Conservation (phyloP, 2,113 vertebrate species). For the Neoarius graeffei region DNA sequence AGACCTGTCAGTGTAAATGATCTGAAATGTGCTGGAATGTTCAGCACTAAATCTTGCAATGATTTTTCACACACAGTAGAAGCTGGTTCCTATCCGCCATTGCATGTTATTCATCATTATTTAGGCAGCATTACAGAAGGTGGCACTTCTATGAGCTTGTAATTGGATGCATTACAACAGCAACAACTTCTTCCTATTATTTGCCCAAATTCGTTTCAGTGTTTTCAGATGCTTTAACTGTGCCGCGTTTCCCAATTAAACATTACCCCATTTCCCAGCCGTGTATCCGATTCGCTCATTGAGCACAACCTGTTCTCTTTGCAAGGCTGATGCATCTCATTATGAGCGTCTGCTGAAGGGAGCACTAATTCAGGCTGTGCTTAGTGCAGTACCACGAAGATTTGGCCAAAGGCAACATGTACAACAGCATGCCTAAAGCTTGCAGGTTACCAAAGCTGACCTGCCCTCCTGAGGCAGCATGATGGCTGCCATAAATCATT, state of each 20-base stretch:
- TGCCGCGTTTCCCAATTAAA: conserved; percentile 34
- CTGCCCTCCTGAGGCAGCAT: conserved; percentile 37
- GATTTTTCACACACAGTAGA: conserved; percentile 36
- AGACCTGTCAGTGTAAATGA: conserved; percentile 48
- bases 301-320: conserved; percentile 24
- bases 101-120: conserved; percentile 48
- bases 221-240: conserved; percentile 4
- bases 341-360: conserved; percentile 10
- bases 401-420: conserved; percentile 29
- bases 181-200: conserved; percentile 35
- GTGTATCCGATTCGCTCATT: neutral
- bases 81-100: conserved; percentile 9
- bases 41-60: conserved; percentile 45
- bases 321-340: neutral
- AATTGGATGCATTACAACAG: conserved; percentile 50
- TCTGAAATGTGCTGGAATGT: conserved; percentile 39
- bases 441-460: conserved; percentile 63
- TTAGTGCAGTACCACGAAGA: conserved; percentile 5
- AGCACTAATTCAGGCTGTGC: conserved; percentile 22
- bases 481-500: conserved; percentile 55
- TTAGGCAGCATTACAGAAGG: conserved; percentile 44
- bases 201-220: conserved; percentile 15
- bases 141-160: conserved; percentile 31
- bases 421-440: conserved; percentile 51
- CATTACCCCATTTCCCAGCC: conserved; percentile 7